Conservation (phyloP, 2,888 invertebrate species). For the Scaptomyza polygonia region DNA sequence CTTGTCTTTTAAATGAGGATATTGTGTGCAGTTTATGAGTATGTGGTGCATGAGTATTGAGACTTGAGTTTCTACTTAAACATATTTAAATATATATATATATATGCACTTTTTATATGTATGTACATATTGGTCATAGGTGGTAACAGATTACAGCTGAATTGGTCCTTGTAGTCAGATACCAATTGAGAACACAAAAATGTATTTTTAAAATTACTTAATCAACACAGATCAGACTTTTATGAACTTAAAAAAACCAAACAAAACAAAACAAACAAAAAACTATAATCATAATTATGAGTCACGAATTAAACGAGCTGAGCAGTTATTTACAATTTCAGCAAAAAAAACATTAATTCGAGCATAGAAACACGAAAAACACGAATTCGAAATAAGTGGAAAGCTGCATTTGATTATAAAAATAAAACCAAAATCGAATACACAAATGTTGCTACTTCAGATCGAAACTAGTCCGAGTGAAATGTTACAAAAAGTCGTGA, state of each 20-base stretch:
- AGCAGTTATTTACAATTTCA: conserved; percentile 13
- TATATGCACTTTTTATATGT: conserved; percentile 5
- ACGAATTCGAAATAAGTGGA: neutral
- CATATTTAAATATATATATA: neutral
- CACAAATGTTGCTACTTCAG: neutral
- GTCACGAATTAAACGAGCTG: neutral
- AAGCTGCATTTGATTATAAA: neutral
- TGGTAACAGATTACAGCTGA: conserved; percentile 21
- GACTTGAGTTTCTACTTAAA: conserved; percentile 15
- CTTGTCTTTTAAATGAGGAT: too few species aligned
- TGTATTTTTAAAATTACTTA: neutral
- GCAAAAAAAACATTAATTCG: neutral
- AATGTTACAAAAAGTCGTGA: neutral
- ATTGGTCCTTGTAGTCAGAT: conserved; percentile 17
- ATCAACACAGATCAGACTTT: conserved; percentile 19
- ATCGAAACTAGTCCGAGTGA: neutral
- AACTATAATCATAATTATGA: neutral
- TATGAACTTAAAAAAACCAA: conserved; percentile 3
- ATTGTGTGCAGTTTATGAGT: too few species aligned
- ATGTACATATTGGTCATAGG: conserved; percentile 23
- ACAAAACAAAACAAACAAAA: too few species aligned
- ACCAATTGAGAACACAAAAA: conserved; percentile 14
- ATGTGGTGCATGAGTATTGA: neutral
- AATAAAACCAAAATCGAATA: neutral
- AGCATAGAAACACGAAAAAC: neutral